Base-by-base conservation (phyloP, 2,113 vertebrate genomes). In the Columba janthina region DNA sequence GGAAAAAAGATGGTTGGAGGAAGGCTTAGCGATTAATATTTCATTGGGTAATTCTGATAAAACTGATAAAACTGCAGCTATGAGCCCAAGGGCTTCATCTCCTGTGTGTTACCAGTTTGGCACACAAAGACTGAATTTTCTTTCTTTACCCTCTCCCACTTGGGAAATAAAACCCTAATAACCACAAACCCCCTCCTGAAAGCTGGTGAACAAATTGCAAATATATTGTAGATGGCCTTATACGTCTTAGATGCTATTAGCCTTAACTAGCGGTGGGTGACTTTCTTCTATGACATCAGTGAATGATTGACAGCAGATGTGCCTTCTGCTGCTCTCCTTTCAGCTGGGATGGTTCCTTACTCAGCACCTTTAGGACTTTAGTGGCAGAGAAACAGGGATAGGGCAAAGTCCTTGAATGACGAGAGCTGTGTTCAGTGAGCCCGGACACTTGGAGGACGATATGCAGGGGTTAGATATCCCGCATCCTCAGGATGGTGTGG, bases 301-400 rank as follows among this genome's bases (percentile, higher is more conserved):
- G 84, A 92, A 26, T 14, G 51, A 46, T 46, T 46, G 44, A 29
- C 1, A 42, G 76, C 2, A 0, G 36, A 48, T 42, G 73, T 85
- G 62, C 62, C 82, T 78, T 71, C 89, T 85, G 48, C 88, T 81
- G 89, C 91, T 85, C 77, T 87, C 73, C 93, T 72, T 71, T 40
- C 70, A 72, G 42, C 84, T 79, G 88, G 61, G 42, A n/a, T 42
- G 34, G 62, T 19, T 38, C 22, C 29, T 60, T n/a, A 6, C 42
- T 46, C 46, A 42, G 80, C 82, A 44, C 20, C 71, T 77, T 56
- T 15, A 12, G 82, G 53, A 9, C 29, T 31, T 32, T 11, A 21
- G 32, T 66, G 79, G 44, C 19, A 20, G 34, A 42, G 15, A 18
- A 15, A 53, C 2, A 24, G 72, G 56, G 48, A 29, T 24, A 46